These are phyloP conservation scores for Lasiurus borealis DNA, from an alignment of 2,113 vertebrate species.

Conservation along the genomic window DNA sequence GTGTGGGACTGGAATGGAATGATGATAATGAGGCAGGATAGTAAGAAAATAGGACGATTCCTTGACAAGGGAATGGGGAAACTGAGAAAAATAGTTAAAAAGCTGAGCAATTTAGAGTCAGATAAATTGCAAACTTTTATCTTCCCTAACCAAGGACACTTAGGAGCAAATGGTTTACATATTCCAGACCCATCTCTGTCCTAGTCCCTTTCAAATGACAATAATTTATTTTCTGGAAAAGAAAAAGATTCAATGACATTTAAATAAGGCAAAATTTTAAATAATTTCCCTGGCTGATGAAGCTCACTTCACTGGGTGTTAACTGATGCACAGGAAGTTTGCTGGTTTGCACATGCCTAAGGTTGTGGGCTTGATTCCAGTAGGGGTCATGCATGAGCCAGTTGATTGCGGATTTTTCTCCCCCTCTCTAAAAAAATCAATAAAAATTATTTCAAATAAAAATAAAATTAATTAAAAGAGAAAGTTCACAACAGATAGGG, in stretches of 20 bases:
- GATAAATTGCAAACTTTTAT: background rate
- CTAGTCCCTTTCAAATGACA: background rate
- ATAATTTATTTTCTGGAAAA: background rate
- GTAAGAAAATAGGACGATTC: background rate
- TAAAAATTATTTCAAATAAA: too few species aligned
- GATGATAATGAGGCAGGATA: background rate
- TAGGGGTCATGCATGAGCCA: too few species aligned
- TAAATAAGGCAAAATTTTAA: background rate
- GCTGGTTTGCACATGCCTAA: too few species aligned
- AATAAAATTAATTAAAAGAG: background rate
- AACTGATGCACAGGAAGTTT: too few species aligned
- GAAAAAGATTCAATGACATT: background rate
- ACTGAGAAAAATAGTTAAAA: background rate
- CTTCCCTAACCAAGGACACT: background rate
- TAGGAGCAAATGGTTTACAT: background rate
- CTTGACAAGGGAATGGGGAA: background rate
- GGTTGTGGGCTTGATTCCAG: too few species aligned
- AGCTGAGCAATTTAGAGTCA: background rate
- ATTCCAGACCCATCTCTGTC: background rate
- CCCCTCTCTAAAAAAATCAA: background rate
- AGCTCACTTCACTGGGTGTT: too few species aligned
- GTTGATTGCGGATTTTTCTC: background rate
- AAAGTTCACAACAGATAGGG: background rate
- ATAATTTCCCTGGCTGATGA: background rate
- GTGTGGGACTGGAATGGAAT: background rate